Evolutionary conservation across 2,113 vertebrate genomes (phyloP).

Genomic region (Dinomys branickii): DNA sequence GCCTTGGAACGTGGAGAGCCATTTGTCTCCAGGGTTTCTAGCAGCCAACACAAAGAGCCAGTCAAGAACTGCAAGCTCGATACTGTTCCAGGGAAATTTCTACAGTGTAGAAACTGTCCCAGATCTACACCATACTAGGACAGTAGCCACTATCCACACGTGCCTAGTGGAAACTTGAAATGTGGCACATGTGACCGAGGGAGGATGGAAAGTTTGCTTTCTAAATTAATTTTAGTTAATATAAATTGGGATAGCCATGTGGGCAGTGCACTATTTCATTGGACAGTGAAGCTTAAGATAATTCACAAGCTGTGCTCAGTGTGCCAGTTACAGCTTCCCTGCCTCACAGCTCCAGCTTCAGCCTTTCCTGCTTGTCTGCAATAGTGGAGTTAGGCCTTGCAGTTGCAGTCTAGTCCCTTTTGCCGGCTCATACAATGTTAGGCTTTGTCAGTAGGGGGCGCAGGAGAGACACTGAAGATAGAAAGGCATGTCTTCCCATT

Average conservation of each 20-base stretch:
- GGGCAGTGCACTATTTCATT: neutral
- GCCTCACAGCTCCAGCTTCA: neutral
- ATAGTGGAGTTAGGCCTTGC: neutral
- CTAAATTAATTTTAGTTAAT: neutral
- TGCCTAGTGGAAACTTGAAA: neutral
- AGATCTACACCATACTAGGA: neutral
- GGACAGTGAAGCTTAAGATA: neutral
- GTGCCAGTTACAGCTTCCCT: neutral
- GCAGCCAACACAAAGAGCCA: neutral
- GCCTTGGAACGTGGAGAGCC: constrained; percentile 5
- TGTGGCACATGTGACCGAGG: neutral
- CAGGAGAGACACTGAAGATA: neutral
- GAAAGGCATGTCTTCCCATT: neutral
- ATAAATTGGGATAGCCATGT: neutral
- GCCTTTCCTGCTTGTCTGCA: neutral
- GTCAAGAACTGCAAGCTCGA: neutral
- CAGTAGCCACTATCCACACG: neutral
- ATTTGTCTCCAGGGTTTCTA: neutral
- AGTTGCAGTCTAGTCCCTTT: neutral
- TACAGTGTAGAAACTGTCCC: neutral
- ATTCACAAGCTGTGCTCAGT: neutral
- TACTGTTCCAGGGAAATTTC: neutral
- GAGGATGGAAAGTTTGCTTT: neutral
- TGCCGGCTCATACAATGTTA: neutral
- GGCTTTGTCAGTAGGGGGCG: neutral